Evolutionary conservation across 2,888 invertebrate genomes (phyloP), one percentile per base, ranked within the genome.

Genomic region (Sinelater perroti): DNA sequence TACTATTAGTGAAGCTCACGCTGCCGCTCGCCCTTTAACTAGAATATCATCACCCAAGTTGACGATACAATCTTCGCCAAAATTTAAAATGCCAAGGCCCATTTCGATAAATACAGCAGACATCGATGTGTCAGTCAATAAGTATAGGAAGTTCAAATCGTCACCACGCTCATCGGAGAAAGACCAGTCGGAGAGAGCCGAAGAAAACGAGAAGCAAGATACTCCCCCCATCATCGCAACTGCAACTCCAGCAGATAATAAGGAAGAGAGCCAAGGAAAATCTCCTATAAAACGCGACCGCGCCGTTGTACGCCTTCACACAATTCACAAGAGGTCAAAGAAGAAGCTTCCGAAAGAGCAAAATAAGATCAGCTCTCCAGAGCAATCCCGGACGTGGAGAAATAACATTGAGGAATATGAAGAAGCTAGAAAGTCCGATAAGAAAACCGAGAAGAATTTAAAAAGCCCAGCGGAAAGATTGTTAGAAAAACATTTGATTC

Each of bases 31-130:
- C 8, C 78, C 80, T 38, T 64, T 82, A 14, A 77, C 81, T 24
- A 73, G 83, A 40, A 78, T 83, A 30, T 83, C 73, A 70, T 85
- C 80, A 42, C 85, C 77, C 61, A 83, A 79, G 75, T 79, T 82
- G 73, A 80, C 75, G 64, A 79, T 69, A 64, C 84, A 75, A 66
- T 78, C 66, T 68, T 75, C 70, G 74, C 72, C 79, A 18, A 78
- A 79, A 61, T 80, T 81, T 62, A 77, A 76, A 52, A 72, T 82
- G 1, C 79, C 85, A 1, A 84, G 88, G 47, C 90, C 91, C 1
- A 86, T 89, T 44, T 84, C 87, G 64, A 90, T 92, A 61, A 91
- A 92, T 75, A 92, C 93, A 1, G 90, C 91, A 20, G 91, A 92
- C 72, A 93, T 93, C 64, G 93, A 93, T 74, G 92, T 93, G 0